These are phyloP conservation scores for Philonicus albiceps DNA, from an alignment of 2,888 invertebrate genomes.

Conservation along the genomic window DNA sequence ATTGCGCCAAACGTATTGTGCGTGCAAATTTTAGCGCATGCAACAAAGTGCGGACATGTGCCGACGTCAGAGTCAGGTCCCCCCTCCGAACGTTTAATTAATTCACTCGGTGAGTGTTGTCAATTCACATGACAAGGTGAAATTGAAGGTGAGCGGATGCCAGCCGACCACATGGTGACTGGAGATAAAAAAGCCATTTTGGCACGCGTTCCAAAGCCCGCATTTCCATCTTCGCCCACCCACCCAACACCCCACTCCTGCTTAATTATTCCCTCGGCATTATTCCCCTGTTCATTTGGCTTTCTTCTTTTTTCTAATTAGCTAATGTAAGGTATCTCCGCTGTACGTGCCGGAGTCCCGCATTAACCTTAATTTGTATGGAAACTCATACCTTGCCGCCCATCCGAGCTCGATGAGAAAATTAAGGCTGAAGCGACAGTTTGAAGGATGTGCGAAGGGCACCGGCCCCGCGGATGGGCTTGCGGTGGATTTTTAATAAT, in stretches of 20 bases:
- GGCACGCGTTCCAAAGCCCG: neutral
- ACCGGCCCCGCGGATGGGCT: neutral
- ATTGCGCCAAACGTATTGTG: slow-evolving; percentile 36
- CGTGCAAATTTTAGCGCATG: slow-evolving; percentile 30
- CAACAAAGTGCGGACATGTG: slow-evolving; percentile 33
- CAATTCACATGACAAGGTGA: slow-evolving; percentile 33
- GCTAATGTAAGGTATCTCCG: slow-evolving; percentile 44
- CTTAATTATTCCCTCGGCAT: slow-evolving; percentile 29
- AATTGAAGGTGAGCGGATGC: slow-evolving; percentile 25
- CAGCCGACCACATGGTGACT: slow-evolving; percentile 10
- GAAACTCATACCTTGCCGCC: neutral
- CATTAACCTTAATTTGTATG: slow-evolving; percentile 41
- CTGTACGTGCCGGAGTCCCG: slow-evolving; percentile 42
- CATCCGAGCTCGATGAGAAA: neutral
- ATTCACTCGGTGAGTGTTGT: slow-evolving; percentile 16
- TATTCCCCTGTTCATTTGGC: neutral
- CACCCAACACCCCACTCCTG: neutral
- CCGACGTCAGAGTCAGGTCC: neutral
- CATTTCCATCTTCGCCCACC: neutral
- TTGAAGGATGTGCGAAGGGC: slow-evolving; percentile 12
- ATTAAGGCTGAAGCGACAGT: neutral
- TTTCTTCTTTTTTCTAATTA: slow-evolving; percentile 45
- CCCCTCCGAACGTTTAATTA: slow-evolving; percentile 1
- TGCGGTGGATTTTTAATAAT: neutral
- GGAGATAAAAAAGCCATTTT: slow-evolving; percentile 28